Base-by-base conservation (phyloP, 2,888 invertebrate genomes). In the Cylindroiulus punctatus region DNA sequence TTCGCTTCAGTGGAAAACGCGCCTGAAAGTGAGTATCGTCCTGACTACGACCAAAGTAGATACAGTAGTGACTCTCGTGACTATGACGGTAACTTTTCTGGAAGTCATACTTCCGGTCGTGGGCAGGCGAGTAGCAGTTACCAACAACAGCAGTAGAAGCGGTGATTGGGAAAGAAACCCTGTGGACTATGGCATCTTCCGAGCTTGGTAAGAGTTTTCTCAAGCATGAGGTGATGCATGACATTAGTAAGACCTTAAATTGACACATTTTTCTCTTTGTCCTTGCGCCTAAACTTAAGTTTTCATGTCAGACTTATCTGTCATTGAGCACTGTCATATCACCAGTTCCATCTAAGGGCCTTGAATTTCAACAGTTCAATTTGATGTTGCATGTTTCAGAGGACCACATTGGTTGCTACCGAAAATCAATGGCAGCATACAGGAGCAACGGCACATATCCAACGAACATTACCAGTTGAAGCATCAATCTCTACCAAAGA, bases 21-120 rank as follows among this genome's bases (percentile, higher is more conserved):
- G 65, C 65, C 65, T 17, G 26, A 17, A 65, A 65, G 65, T 65
- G 65, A 65, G 65, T 65, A 65, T 65, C 22, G 65, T 26, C 19
- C 52, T 26, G 65, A 65, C 65, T 65, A 65, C 65, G 65, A 65
- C 65, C 65, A 65, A 26, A 26, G 65, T 26, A 65, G 65, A 65
- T 65, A 65, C 26, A 26, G 65, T 65, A 65, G 65, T 65, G 65
- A 65, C 22, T 4, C 26, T 26, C 65, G 65, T 22, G 65, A 65
- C 65, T 65, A 65, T 12, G 65, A 65, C 8, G 65, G 22, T 65
- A 65, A 65, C 65, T 26, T 65, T 65, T 65, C 65, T 8, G 65
- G 65, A 65, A 65, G 65, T 26, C 65, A 65, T 5, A 26, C 65
- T 19, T n/a, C 65, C 5, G 65, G 65, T 65, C 65, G 52, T n/a